phyloP scores from a whole-genome alignment of 2,888 invertebrate genomes.

The Ceriagrion tenellum region DNA sequence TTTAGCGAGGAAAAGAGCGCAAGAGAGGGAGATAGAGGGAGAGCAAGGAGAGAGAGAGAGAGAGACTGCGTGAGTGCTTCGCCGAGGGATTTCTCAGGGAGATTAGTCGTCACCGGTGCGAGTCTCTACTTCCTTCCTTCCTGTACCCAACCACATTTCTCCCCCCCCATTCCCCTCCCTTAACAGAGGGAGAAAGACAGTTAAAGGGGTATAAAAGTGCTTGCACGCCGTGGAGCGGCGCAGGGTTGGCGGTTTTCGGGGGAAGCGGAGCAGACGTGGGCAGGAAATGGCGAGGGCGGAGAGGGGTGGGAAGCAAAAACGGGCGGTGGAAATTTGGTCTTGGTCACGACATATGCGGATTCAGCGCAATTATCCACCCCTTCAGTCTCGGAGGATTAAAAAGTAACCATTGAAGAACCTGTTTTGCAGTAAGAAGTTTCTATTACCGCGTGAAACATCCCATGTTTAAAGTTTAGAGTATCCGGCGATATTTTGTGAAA shows the following conservation, averaged over 20 bases:
- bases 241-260: background rate
- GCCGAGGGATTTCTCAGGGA: background rate
- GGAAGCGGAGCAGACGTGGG: background rate
- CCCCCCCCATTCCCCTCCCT: background rate
- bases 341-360: too few relatives aligned
- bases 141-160: background rate
- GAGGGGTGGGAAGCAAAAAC: background rate
- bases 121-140: background rate
- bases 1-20: background rate
- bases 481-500: too few relatives aligned
- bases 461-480: too few relatives aligned
- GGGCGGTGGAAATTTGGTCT: background rate
- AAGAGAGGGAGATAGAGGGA: background rate
- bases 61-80: background rate
- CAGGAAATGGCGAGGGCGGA: background rate
- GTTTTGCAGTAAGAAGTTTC: too few relatives aligned
- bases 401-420: too few relatives aligned
- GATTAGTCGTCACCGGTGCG: background rate
- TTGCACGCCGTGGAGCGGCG: background rate
- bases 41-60: background rate
- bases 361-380: too few relatives aligned
- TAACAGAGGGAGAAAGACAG: background rate
- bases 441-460: too few relatives aligned
- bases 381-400: too few relatives aligned
- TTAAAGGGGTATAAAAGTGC: background rate